Conservation (phyloP, 1,140 invertebrate genomes). For the Brachionus koreanus region DNA sequence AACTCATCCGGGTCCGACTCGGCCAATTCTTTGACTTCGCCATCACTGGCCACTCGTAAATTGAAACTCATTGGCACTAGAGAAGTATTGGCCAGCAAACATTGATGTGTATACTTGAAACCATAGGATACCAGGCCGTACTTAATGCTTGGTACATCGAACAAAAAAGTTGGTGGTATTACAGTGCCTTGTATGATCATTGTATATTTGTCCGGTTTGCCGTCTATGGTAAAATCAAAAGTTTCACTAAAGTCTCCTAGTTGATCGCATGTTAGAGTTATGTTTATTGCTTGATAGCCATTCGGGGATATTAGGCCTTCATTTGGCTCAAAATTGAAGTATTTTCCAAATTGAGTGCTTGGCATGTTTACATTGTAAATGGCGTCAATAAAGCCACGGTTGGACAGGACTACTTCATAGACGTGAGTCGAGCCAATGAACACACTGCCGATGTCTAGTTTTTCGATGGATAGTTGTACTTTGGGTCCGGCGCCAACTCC, state of each 20-base stretch:
- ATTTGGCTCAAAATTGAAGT: conserved; percentile 56
- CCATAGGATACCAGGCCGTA: conserved; percentile 57
- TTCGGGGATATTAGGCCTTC: conserved; percentile 57
- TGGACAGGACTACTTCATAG: conserved; percentile 58
- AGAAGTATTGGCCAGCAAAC: conserved; percentile 55
- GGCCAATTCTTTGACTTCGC: background rate
- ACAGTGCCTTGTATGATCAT: conserved; percentile 50
- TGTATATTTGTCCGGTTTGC: conserved; percentile 49
- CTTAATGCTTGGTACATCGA: conserved; percentile 54
- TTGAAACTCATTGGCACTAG: conserved; percentile 55
- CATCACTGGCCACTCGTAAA: conserved; percentile 25
- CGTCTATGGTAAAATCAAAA: conserved; percentile 57
- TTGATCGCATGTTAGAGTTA: conserved; percentile 52
- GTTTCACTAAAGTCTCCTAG: conserved; percentile 57
- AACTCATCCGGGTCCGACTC: background rate
- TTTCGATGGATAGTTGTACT: conserved; percentile 55
- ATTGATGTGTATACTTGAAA: conserved; percentile 51
- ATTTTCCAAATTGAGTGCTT: conserved; percentile 52
- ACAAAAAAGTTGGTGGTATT: conserved; percentile 59
- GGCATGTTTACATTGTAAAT: conserved; percentile 53
- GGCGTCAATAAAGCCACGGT: conserved; percentile 59
- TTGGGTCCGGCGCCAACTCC: conserved; percentile 57
- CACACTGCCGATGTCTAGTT: conserved; percentile 57
- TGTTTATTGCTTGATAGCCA: conserved; percentile 56
- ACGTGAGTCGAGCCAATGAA: conserved; percentile 56